Percentiles rank a stretch among this genome's conserved stretches.
Evolutionary conservation across 2,797 vertebrate genomes (phyloP).

Genomic region (Philypnodon macrostomus): DNA sequence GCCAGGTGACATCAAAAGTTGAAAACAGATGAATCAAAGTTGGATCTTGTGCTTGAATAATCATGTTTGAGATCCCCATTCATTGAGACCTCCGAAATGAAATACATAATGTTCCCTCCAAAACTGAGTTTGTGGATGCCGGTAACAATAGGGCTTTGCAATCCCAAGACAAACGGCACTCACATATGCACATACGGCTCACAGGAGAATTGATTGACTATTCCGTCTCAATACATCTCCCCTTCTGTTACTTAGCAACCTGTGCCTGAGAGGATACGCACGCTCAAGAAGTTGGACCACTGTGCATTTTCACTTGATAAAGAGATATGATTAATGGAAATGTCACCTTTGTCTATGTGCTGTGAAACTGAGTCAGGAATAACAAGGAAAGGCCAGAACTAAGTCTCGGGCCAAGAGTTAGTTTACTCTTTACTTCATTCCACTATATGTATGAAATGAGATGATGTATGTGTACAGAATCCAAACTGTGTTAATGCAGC

Average conservation of each 20-base stretch:
- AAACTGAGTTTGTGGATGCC: conserved; percentile 9
- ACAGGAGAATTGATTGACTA: conserved; percentile 79
- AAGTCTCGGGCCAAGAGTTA: too few relatives aligned
- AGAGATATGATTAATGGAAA: conserved; percentile 60
- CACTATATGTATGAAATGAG: too few relatives aligned
- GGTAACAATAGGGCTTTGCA: conserved; percentile 39
- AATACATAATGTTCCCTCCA: conserved; percentile 7
- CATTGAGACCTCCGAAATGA: background rate
- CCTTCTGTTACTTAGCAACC: conserved; percentile 83
- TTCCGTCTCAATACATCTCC: conserved; percentile 81
- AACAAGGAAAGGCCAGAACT: background rate
- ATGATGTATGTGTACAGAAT: too few relatives aligned
- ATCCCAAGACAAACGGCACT: conserved; percentile 25
- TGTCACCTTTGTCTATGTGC: conserved; percentile 12
- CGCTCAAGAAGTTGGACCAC: conserved; percentile 67
- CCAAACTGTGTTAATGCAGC: too few relatives aligned
- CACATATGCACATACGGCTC: conserved; percentile 43
- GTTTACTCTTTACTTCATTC: too few relatives aligned
- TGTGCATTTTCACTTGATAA: conserved; percentile 64
- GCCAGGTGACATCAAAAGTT: too few relatives aligned
- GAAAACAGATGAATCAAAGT: too few relatives aligned
- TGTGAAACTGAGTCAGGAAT: conserved; percentile 8
- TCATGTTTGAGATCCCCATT: too few relatives aligned
- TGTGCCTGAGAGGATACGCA: conserved; percentile 67
- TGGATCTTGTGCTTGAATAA: too few relatives aligned